A percentile compares a stretch with the other conserved stretches of the same genome.
These are phyloP conservation scores for Lumbricus terrestris DNA, from an alignment of 2,888 invertebrate species.

Conservation along the genomic window DNA sequence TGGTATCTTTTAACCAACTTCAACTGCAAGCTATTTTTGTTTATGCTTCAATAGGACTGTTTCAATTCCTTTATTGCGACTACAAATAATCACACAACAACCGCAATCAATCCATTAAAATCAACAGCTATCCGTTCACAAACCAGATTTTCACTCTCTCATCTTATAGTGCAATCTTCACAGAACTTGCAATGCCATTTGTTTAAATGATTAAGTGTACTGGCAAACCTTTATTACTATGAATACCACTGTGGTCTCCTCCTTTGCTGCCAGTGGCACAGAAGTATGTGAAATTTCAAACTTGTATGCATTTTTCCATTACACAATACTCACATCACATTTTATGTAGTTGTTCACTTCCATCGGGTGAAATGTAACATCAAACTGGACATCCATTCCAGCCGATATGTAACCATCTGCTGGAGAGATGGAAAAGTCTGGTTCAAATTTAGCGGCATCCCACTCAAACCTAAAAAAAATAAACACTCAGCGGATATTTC, in stretches of 20 bases:
- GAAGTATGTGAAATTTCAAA: background rate
- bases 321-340: constrained; percentile 42
- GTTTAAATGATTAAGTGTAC: background rate
- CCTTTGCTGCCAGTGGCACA: background rate
- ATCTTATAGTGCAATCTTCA: background rate
- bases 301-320: constrained; percentile 40
- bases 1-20: background rate
- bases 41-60: background rate
- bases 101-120: background rate
- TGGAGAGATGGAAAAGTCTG: constrained; percentile 67
- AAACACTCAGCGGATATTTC: background rate
- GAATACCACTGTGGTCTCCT: background rate
- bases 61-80: background rate
- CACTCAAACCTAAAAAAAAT: constrained; percentile 61
- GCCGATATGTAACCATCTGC: constrained; percentile 68
- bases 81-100: background rate
- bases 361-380: constrained; percentile 67
- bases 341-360: constrained; percentile 52
- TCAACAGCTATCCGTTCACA: background rate
- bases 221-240: background rate
- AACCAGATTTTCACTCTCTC: background rate
- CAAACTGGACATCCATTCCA: constrained; percentile 68
- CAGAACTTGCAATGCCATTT: background rate
- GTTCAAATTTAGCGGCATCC: constrained; percentile 60
- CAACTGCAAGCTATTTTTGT: background rate